Base-by-base conservation (phyloP, 2,113 vertebrate species). In the Triplophysa tibetana region DNA sequence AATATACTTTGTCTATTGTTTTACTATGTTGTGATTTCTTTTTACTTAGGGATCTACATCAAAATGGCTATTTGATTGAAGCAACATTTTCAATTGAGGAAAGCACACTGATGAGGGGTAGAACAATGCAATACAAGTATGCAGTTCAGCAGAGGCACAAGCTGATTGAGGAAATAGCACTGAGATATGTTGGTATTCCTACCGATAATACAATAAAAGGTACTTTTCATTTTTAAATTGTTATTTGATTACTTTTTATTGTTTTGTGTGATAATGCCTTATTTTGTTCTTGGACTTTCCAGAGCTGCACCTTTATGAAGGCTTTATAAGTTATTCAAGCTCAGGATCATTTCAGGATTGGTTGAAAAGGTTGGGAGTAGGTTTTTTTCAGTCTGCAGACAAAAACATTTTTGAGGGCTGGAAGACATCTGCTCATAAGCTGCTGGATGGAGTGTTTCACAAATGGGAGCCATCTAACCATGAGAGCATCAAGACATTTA, bases 261-360 rank as follows among this genome's bases (percentile, higher is more conserved):
- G n/a, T n/a, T 2, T 21, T 17, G 48, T 69, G 6, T 11, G 41
- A 19, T 65, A 41, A 24, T 33, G 14, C 1, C 13, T 74, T 0
- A 56, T 33, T 4, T 4, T 63, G 43, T 9, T 63, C 0, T 13
- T 21, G 48, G 12, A 8, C 84, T 70, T 75, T 81, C 0, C 33
- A 93, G 92, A 92, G 70, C 0, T 92, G 0, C 90, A 92, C 24
- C 67, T 90, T 6, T 92, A 91, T 43, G 92, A 92, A 76, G 89
- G 84, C 26, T 8, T 86, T 77, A 87, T 93, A 16, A 0, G 38
- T 50, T 45, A 52, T 52, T 58, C 54, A 58, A 58, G 54, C 19
- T 58, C 54, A 58, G 19, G 54, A 21, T 58, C 54, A 9, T 19
- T 21, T 54, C 17, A 1, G 17, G 54, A 58, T n/a, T 2, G 54